These are phyloP conservation scores for Heteromormyrus szaboi DNA, from an alignment of 2,797 vertebrate species.

Conservation along the genomic window DNA sequence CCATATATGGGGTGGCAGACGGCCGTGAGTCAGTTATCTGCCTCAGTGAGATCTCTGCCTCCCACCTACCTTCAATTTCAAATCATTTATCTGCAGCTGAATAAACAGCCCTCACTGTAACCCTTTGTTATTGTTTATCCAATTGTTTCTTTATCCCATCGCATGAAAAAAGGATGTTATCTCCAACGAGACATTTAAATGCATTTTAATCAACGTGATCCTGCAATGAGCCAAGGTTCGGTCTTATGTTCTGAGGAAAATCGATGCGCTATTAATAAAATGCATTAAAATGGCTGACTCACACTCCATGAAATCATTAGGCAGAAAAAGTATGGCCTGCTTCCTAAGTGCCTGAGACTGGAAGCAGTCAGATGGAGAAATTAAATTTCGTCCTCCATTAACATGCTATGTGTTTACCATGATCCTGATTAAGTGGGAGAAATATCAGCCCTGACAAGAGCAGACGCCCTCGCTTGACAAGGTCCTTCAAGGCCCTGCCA, in stretches of 20 bases:
- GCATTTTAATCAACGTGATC: constrained; percentile 12
- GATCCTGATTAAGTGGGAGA: constrained; percentile 62
- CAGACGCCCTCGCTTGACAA: not conserved
- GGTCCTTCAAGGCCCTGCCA: not conserved
- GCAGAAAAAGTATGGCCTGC: constrained; percentile 62
- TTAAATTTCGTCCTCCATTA: constrained; percentile 66
- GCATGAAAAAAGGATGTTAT: not conserved
- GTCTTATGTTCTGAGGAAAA: constrained; percentile 55
- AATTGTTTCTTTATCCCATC: not conserved
- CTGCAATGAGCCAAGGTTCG: constrained; percentile 21
- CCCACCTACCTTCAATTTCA: not conserved
- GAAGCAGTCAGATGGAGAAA: constrained; percentile 46
- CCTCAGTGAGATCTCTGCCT: not conserved
- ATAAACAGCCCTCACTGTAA: constrained; percentile 11
- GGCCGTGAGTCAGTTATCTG: constrained; percentile 31
- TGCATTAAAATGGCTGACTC: constrained; percentile 56
- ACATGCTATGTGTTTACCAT: constrained; percentile 47
- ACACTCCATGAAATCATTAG: constrained; percentile 65
- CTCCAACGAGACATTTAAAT: constrained; percentile 25
- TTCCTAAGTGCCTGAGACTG: constrained; percentile 51
- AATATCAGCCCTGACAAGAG: constrained; percentile 51
- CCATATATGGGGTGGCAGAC: not conserved
- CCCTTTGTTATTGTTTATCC: not conserved
- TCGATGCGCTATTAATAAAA: constrained; percentile 70
- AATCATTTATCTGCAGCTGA: not conserved